These are phyloP conservation scores for Gymnothorax reevesii DNA, from an alignment of 2,797 vertebrate genomes.

Conservation along the genomic window DNA sequence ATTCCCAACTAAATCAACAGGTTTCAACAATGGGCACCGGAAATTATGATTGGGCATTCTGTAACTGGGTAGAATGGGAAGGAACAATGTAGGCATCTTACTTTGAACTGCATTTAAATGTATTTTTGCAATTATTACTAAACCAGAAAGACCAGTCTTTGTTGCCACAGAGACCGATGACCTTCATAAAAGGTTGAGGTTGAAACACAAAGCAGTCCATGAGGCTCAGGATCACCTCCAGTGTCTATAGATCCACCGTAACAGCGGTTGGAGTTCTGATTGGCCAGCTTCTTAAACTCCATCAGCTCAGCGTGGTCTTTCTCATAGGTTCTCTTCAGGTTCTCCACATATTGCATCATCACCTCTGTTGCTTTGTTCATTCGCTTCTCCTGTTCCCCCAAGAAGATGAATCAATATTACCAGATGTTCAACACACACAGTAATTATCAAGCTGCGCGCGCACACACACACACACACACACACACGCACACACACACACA, in stretches of 20 bases:
- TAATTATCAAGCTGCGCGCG: neutral
- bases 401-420: slow-evolving; percentile 1
- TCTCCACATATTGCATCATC: slow-evolving; percentile 99
- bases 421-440: neutral
- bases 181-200: neutral
- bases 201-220: neutral
- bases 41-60: neutral
- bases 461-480: slow-evolving; percentile 6
- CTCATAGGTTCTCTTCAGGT: slow-evolving; percentile 95
- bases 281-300: slow-evolving; percentile 97
- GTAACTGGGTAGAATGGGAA: too few species aligned
- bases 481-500: neutral
- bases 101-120: neutral
- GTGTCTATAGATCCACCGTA: slow-evolving; percentile 83
- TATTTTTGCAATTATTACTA: neutral
- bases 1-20: neutral
- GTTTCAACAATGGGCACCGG: neutral
- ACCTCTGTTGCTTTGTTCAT: slow-evolving; percentile 98
- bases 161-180: neutral
- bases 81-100: too few species aligned
- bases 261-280: slow-evolving; percentile 93
- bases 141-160: neutral
- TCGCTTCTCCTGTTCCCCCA: slow-evolving; percentile 84
- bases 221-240: slow-evolving; percentile 59
- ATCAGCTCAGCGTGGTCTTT: slow-evolving; percentile 96